Percentiles rank a stretch among this genome's conserved stretches.
These are phyloP conservation scores for Papilio demoleus DNA, from an alignment of 2,888 invertebrate genomes.

Conservation along the genomic window DNA sequence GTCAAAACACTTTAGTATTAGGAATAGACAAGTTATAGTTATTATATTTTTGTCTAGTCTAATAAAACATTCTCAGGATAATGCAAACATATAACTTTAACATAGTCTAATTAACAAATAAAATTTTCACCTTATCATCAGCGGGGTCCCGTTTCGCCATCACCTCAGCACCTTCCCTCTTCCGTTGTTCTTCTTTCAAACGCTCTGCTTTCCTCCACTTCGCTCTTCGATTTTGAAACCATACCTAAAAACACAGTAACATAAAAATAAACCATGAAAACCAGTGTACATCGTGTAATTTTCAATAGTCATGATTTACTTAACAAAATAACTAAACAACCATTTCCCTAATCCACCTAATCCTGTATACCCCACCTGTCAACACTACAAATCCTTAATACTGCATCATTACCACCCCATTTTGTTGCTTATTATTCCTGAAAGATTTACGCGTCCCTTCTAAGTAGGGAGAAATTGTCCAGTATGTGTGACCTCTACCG, in stretches of 20 bases:
- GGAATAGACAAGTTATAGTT: too few relatives aligned
- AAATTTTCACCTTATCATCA: constrained; percentile 81
- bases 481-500: constrained; percentile 44
- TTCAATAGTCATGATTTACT: neutral
- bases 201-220: constrained; percentile 97
- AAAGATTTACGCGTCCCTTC: constrained; percentile 75
- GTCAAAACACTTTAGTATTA: too few relatives aligned
- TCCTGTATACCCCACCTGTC: constrained; percentile 68
- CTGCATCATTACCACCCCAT: constrained; percentile 74
- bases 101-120: too few relatives aligned
- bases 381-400: constrained; percentile 68
- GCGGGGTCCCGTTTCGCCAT: constrained; percentile 84
- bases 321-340: constrained; percentile 28
- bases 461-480: constrained; percentile 58
- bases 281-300: neutral
- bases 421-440: constrained; percentile 66
- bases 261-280: neutral
- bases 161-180: constrained; percentile 89
- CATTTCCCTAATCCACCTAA: constrained; percentile 51
- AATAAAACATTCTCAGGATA: too few relatives aligned
- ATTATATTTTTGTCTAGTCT: too few relatives aligned
- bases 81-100: too few relatives aligned
- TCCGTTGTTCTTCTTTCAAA: constrained; percentile 95
- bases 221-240: constrained; percentile 96
- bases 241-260: constrained; percentile 85